These are phyloP conservation scores for Drosophila merina DNA, from an alignment of 2,888 invertebrate genomes.

Conservation along the genomic window DNA sequence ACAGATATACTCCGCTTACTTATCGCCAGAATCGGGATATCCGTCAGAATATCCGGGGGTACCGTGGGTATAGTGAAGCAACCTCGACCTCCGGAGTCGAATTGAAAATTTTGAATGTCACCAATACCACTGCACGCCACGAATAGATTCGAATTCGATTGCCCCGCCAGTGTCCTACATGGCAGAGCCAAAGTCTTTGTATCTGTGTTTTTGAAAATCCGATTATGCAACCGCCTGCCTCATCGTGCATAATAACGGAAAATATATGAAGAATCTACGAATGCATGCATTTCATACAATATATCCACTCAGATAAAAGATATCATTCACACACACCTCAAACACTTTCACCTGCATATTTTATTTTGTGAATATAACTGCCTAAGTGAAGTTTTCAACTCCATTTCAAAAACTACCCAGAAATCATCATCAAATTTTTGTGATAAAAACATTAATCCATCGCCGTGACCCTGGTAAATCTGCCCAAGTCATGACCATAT, in stretches of 20 bases:
- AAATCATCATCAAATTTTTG: background rate
- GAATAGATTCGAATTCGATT: constrained; percentile 33
- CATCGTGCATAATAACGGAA: constrained; percentile 9
- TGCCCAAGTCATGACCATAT: background rate
- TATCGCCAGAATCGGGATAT: background rate
- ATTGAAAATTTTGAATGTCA: constrained; percentile 45
- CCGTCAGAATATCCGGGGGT: constrained; percentile 9
- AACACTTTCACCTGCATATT: background rate
- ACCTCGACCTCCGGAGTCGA: constrained; percentile 48
- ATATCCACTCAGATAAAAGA: background rate
- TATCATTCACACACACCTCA: background rate
- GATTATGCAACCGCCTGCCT: constrained; percentile 44
- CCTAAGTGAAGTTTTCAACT: constrained; percentile 12
- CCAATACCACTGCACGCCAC: constrained; percentile 42
- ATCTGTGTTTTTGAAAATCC: constrained; percentile 42
- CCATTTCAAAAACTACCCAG: constrained; percentile 3
- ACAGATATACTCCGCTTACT: constrained; percentile 21
- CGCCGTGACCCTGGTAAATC: background rate
- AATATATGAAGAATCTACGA: constrained; percentile 17
- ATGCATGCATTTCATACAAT: constrained; percentile 4
- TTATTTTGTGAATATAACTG: constrained; percentile 9
- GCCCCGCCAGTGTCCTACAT: constrained; percentile 35
- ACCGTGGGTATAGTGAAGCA: constrained; percentile 35
- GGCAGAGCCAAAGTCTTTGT: constrained; percentile 30
- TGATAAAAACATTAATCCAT: background rate